phyloP scores from a whole-genome alignment of 2,888 invertebrate species.

The Spicauda simplicius region DNA sequence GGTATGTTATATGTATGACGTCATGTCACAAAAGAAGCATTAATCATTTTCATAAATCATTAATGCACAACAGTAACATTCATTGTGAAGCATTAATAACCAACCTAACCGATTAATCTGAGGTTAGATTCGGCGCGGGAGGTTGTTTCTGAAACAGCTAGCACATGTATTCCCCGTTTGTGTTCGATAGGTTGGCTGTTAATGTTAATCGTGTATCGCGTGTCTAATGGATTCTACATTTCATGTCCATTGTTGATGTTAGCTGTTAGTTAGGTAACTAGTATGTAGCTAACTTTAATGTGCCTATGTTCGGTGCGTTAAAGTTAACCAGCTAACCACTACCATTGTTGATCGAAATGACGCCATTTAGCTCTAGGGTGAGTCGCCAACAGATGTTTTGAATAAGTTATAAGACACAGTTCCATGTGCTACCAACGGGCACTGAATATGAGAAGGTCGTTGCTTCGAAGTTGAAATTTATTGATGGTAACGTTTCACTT shows the following conservation, averaged over 20 bases:
- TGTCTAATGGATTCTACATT: not conserved
- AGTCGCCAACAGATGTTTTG: conserved; percentile 4
- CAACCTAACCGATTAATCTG: not conserved
- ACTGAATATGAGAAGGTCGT: too few relatives aligned
- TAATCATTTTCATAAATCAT: not conserved
- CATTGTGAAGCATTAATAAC: not conserved
- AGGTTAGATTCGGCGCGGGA: not conserved
- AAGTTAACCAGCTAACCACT: conserved; percentile 23
- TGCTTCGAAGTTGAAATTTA: too few relatives aligned
- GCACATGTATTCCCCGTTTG: too few relatives aligned
- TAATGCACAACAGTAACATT: too few relatives aligned
- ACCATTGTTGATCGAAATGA: not conserved
- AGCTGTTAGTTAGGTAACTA: not conserved
- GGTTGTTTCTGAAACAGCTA: too few relatives aligned
- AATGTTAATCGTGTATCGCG: not conserved
- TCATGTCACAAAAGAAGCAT: not conserved
- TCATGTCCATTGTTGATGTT: not conserved
- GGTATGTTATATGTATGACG: not conserved
- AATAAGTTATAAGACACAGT: not conserved
- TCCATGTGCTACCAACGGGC: too few relatives aligned
- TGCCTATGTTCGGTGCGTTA: not conserved
- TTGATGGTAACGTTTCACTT: not conserved
- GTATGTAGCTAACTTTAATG: conserved; percentile 6
- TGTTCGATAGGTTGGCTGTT: not conserved
- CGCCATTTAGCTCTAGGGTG: not conserved